phyloP scores from a whole-genome alignment of 37 sponge, comb jelly and placozoan species.

The Crambe crambe region DNA sequence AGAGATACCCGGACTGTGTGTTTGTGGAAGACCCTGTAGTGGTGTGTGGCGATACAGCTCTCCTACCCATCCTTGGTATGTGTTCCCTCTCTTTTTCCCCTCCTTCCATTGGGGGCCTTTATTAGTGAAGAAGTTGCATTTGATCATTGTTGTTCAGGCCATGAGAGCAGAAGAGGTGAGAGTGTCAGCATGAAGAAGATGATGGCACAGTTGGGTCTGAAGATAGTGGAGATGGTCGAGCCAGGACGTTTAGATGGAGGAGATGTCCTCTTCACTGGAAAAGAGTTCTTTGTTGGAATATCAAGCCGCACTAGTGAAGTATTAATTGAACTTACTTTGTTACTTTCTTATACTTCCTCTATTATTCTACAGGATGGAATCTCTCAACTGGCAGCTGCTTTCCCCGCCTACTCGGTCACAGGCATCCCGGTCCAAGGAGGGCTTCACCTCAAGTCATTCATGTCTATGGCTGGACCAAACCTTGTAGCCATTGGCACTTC shows the following conservation, averaged over 20 bases:
- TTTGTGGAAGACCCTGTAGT: slow-evolving; percentile 89
- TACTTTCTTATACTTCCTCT: not conserved
- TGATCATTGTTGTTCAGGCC: slow-evolving; percentile 23
- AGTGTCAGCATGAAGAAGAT: slow-evolving; percentile 25
- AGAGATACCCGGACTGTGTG: slow-evolving; percentile 79
- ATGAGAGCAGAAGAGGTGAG: slow-evolving; percentile 65
- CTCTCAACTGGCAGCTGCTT: slow-evolving; percentile 41
- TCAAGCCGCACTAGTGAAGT: slow-evolving; percentile 77
- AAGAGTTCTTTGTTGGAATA: slow-evolving; percentile 87
- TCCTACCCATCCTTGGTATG: slow-evolving; percentile 56
- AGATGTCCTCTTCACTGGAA: slow-evolving; percentile 92
- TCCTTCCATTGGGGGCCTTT: not conserved
- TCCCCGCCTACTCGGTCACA: slow-evolving; percentile 58
- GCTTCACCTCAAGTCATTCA: slow-evolving; percentile 79
- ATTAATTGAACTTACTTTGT: not conserved
- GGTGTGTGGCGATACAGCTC: slow-evolving; percentile 64
- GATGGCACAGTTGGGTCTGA: slow-evolving; percentile 53
- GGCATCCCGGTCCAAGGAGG: slow-evolving; percentile 43
- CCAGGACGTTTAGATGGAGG: slow-evolving; percentile 84
- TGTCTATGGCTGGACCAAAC: slow-evolving; percentile 80
- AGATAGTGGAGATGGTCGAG: slow-evolving; percentile 59
- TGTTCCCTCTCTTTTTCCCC: not conserved
- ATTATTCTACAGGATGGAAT: slow-evolving; percentile 53
- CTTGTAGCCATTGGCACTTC: slow-evolving; percentile 68
- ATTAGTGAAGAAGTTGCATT: not conserved